Evolutionary conservation across 2,797 vertebrate genomes (phyloP), one percentile per base, ranked within the genome.

Genomic region (Xenentodon cancila): DNA sequence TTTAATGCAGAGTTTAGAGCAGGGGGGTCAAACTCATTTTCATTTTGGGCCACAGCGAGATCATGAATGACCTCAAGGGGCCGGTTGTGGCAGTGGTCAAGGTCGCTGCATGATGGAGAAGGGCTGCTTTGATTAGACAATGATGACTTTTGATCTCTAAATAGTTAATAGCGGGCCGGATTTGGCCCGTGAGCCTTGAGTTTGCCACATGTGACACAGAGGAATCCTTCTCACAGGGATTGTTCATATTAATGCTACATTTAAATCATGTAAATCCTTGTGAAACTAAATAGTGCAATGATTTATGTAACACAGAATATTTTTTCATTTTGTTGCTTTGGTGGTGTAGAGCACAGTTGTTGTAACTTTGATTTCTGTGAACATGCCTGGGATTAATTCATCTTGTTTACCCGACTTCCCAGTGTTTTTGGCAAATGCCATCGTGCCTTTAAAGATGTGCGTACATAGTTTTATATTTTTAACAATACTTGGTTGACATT

Each of bases 311-410:
- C 27, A 47, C 68, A 54, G 61, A 49, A 18, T 43, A 27, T 44
- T 20, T 34, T 13, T 64, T 11, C 0, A 53, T 71, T 46, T 77
- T 57, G 47, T 37, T 7, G 1, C 19, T 64, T 47, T 55, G 62
- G 48, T 21, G 70, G 25, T 48, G 47, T 55, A 51, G 37, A 54
- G 53, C 59, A n/a, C 37, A 53, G 71, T 56, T 68, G 68, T 45
- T 60, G 50, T 57, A 27, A 63, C 40, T 59, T 62, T 48, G 55
- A 45, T 68, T 64, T 59, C 62, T 53, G 49, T 68, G 64, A 84
- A 80, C 77, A 74, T 88, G 80, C 67, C 69, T 57, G 30, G 18
- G 32, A 68, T 72, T 40, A 42, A 17, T 69, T 16, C 19, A 47
- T 46, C 52, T 65, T 18, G 13, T 75, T 80, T 60, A 74, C n/a